Percentiles rank a stretch among this genome's conserved stretches.
Evolutionary conservation across 2,888 invertebrate genomes (phyloP).

Genomic region (Drosophila robusta): DNA sequence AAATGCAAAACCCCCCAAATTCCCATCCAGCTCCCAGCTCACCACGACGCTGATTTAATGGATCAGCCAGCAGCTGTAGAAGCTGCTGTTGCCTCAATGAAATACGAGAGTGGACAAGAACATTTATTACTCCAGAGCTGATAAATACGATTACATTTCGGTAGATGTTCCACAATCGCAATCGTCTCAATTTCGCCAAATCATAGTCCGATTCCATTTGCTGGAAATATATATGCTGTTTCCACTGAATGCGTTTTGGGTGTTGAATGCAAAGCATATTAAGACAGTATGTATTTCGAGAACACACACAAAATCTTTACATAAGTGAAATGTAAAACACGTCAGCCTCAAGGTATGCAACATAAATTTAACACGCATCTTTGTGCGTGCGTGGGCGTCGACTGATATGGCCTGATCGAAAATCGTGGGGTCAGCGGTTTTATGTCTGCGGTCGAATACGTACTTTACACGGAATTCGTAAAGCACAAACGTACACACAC

Average conservation of each 20-base stretch:
- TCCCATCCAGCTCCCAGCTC: neutral
- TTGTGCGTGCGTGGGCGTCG: neutral
- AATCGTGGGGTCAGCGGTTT: constrained; percentile 21
- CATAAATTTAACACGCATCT: constrained; percentile 17
- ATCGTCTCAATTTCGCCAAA: constrained; percentile 9
- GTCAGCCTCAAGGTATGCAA: constrained; percentile 39
- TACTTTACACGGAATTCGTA: constrained; percentile 1
- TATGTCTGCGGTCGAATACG: constrained; percentile 25
- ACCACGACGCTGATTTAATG: constrained; percentile 28
- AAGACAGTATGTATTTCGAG: neutral
- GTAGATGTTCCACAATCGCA: constrained; percentile 9
- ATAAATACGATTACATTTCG: constrained; percentile 38
- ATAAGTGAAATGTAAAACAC: constrained; percentile 6
- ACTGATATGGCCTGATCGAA: constrained; percentile 15
- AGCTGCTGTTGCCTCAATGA: constrained; percentile 23
- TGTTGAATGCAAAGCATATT: constrained; percentile 9
- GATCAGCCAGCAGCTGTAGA: constrained; percentile 10
- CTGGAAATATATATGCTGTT: too few species aligned
- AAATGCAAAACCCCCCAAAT: constrained; percentile 51
- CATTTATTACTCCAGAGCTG: constrained; percentile 53
- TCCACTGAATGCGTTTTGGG: neutral
- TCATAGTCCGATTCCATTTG: too few species aligned
- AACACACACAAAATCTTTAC: neutral
- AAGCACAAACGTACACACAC: neutral
- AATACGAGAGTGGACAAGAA: constrained; percentile 38